Evolutionary conservation across 2,797 vertebrate genomes (phyloP), one percentile per base, ranked within the genome.

Genomic region (Meda fulgida): DNA sequence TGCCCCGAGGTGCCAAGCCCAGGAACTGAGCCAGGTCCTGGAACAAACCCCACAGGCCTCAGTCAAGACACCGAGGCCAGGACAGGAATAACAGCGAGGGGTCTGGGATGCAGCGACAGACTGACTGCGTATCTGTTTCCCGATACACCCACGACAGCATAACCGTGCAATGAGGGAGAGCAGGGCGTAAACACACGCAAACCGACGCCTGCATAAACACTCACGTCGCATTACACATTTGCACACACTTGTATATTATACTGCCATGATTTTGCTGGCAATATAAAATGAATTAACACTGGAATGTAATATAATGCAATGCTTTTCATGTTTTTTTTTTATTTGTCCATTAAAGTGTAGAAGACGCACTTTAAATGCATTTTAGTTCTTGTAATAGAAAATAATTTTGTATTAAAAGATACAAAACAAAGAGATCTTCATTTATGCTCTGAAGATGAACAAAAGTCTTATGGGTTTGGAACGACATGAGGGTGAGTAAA

Each of bases 121-220:
- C 92, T 43, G 79, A 40, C 91, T 80, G 89, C 71, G 73, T 90
- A 89, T 89, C 89, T 87, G 90, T 88, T 93, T 94, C 92, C 93
- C 92, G 92, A 92, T 89, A 83, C 87, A 87, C 77, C 75, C 65
- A 11, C 81, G 83, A 85, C 85, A 85, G 86, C 90, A 92, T 87
- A 90, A 86, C 90, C 91, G 86, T 80, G 87, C 89, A 90, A 89
- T 90, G 89, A 92, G 88, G 83, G 76, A 73, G 77, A 55, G 78
- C 73, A 84, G 85, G 66, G 83, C 36, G 38, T 83, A 66, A 75
- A 34, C 26, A 55, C 73, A 51, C 34, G 34, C 34, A 34, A 34
- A 5, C 34, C 34, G 0, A 34, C 34, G 67, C 66, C 60, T 40
- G 81, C 11, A 58, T 38, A 48, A 26, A 58, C 36, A 34, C 67